phyloP scores from a whole-genome alignment of 2,113 vertebrate genomes.

The Candoia aspera region DNA sequence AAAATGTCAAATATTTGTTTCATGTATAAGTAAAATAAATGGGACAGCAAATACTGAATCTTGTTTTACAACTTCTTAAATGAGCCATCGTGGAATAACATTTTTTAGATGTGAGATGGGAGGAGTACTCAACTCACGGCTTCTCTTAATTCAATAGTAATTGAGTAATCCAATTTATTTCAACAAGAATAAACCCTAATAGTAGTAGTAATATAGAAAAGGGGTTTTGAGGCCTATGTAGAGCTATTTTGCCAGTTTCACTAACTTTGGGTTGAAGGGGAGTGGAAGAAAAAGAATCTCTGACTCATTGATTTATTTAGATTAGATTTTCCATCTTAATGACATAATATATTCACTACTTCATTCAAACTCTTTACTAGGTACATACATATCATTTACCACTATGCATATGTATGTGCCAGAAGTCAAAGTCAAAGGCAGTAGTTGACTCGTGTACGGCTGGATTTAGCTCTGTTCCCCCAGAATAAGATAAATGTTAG shows the following conservation, averaged over 20 bases:
- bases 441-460: slow-evolving; percentile 68
- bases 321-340: not conserved
- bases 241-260: not conserved
- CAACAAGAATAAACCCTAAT: not conserved
- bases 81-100: not conserved
- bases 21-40: not conserved
- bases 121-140: not conserved
- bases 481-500: slow-evolving; percentile 80
- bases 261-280: not conserved
- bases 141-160: not conserved
- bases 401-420: not conserved
- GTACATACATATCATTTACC: not conserved
- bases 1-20: not conserved
- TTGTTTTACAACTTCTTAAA: not conserved
- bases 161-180: not conserved
- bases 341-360: slow-evolving; percentile 12
- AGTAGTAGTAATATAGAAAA: not conserved
- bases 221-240: not conserved
- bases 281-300: not conserved
- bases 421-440: slow-evolving; percentile 78
- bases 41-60: not conserved
- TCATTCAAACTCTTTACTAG: slow-evolving; percentile 39
- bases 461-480: slow-evolving; percentile 66
- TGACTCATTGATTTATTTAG: not conserved
- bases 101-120: no score